Percentiles rank a stretch among this genome's conserved stretches.
phyloP scores from a whole-genome alignment of 2,888 invertebrate species.

The Crocallis elinguaria region DNA sequence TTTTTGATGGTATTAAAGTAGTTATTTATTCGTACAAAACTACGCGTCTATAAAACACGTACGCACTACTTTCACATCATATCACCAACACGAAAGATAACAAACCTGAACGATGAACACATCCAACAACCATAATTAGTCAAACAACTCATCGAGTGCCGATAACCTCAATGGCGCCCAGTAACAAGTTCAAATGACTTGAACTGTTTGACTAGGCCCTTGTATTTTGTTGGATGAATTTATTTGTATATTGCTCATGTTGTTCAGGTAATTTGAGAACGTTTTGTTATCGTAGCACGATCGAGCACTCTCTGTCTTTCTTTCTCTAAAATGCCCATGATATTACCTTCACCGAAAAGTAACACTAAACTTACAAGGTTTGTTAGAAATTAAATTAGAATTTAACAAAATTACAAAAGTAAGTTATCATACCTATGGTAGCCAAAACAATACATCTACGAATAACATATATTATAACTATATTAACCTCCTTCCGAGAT shows the following conservation, averaged over 20 bases:
- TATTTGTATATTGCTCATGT: background rate
- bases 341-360: too few species aligned
- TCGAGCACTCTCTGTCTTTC: too few species aligned
- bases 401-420: too few species aligned
- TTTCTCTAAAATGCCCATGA: too few species aligned
- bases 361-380: too few species aligned
- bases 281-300: background rate
- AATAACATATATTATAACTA: background rate
- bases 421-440: too few species aligned
- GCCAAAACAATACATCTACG: too few species aligned
- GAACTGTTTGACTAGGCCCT: conserved; percentile 28
- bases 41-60: background rate
- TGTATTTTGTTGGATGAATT: background rate
- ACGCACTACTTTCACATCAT: conserved; percentile 3
- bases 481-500: background rate
- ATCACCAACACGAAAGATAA: background rate
- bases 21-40: too few species aligned
- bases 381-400: too few species aligned
- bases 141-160: conserved; percentile 20
- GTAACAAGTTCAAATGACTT: conserved; percentile 35
- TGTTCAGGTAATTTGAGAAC: background rate
- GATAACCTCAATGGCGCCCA: conserved; percentile 30
- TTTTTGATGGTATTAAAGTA: too few species aligned
- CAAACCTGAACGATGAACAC: background rate
- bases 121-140: conserved; percentile 27